These are phyloP conservation scores for Callospermophilus lateralis DNA, from an alignment of 2,113 vertebrate species.

Conservation along the genomic window DNA sequence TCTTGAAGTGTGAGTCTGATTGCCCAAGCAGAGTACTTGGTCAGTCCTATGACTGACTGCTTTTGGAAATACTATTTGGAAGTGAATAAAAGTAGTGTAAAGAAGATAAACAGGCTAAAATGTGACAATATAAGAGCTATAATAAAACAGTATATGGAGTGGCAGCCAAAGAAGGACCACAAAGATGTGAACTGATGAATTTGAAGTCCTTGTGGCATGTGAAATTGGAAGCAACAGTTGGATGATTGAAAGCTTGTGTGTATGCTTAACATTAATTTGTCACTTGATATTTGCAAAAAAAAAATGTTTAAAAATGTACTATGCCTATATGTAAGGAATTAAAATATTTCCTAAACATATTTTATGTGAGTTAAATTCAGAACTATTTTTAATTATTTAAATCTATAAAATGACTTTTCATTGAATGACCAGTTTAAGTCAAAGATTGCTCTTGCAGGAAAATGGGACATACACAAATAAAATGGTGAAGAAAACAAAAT, in stretches of 20 bases:
- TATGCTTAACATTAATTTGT: not conserved
- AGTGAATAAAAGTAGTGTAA: not conserved
- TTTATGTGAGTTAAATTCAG: conserved; percentile 26
- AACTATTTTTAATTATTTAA: not conserved
- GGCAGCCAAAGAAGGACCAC: not conserved
- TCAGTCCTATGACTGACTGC: not conserved
- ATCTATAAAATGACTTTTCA: not conserved
- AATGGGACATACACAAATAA: not conserved
- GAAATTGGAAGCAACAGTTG: not conserved
- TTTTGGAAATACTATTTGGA: not conserved
- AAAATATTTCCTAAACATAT: not conserved
- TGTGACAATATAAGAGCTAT: not conserved
- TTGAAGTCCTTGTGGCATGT: not conserved
- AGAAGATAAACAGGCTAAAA: not conserved
- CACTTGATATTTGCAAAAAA: not conserved
- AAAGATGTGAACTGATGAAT: not conserved
- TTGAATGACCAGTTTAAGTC: not conserved
- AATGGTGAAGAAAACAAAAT: not conserved
- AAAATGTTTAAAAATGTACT: not conserved
- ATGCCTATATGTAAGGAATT: not conserved
- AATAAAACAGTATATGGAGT: not conserved
- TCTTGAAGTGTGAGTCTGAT: not conserved
- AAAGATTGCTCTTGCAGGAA: not conserved
- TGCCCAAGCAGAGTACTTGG: not conserved
- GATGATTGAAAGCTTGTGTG: not conserved